Evolutionary conservation across 2,888 invertebrate genomes (phyloP), one percentile per base, ranked within the genome.

Genomic region (Tuta absoluta): DNA sequence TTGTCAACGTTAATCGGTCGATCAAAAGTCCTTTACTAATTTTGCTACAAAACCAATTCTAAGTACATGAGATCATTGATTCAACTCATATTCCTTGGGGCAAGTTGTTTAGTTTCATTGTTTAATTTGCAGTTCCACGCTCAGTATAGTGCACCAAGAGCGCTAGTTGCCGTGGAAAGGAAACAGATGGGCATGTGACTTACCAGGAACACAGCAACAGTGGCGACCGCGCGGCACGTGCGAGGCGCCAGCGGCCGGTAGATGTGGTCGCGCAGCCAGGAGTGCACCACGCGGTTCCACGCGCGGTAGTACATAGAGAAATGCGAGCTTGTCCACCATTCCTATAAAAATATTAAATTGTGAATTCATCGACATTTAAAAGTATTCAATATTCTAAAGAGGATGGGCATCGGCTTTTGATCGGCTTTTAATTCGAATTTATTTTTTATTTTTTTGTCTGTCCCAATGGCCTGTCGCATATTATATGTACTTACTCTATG

Each of bases 91-190:
- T n/a, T n/a, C n/a, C n/a, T n/a, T n/a, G n/a, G n/a, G n/a, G n/a
- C n/a, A n/a, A n/a, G n/a, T n/a, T n/a, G n/a, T n/a, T n/a, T n/a
- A n/a, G n/a, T n/a, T n/a, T n/a, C n/a, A n/a, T n/a, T n/a, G n/a
- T n/a, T n/a, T n/a, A n/a, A n/a, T n/a, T n/a, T n/a, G 17, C 97
- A 93, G 84, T 99, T 99, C 99, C 99, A 99, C 4, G 96, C 96
- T 14, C 98, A 94, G 84, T 97, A n/a, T n/a, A 98, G 85, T 95
- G 99, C 33, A 33, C 14, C 92, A 92, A 0, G 51, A 53, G 49
- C 7, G 19, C 53, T 53, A 11, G 23, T 14, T 24, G n/a, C 14
- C 2, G 2, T 12, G 12, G 14, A 14, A 41, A 41, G 12, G 14
- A 14, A 41, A 41, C 38, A 45, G 12, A 17, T 28, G 4, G 14